These are phyloP conservation scores for Automeris io DNA, from an alignment of 2,888 invertebrate species.

Conservation along the genomic window DNA sequence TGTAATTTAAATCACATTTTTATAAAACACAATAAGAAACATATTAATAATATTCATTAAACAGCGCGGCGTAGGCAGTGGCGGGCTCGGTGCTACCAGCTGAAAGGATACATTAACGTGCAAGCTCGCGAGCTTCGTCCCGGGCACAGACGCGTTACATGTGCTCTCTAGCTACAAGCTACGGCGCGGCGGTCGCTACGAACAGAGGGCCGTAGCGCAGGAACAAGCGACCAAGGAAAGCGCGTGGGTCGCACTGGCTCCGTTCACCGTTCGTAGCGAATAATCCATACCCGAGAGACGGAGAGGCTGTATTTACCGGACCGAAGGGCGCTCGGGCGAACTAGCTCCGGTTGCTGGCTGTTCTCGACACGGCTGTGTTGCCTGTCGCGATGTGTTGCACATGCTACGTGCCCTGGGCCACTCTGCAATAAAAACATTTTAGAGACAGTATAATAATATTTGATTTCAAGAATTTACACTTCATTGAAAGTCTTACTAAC, in stretches of 20 bases:
- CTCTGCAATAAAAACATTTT: no score
- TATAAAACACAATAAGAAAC: conserved; percentile 46
- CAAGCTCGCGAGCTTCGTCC: conserved; percentile 27
- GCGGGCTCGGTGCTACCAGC: conserved; percentile 30
- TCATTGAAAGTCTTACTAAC: no score
- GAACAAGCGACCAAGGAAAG: conserved; percentile 49
- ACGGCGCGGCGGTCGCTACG: conserved; percentile 33
- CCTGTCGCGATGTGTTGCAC: conserved; percentile 29
- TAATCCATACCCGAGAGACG: conserved; percentile 71
- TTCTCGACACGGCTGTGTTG: conserved; percentile 42
- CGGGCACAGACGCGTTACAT: conserved; percentile 34
- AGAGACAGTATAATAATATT: no score
- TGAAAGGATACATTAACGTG: conserved; percentile 33
- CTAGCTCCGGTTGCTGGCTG: conserved; percentile 47
- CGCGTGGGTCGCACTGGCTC: conserved; percentile 66
- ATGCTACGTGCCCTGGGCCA: conserved; percentile 31
- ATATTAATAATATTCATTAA: conserved; percentile 55
- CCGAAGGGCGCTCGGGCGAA: conserved; percentile 63
- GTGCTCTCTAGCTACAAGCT: conserved; percentile 15
- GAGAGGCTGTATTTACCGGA: conserved; percentile 72
- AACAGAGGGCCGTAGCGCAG: conserved; percentile 24
- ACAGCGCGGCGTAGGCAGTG: conserved; percentile 38
- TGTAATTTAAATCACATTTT: conserved; percentile 48
- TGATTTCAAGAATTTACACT: no score
- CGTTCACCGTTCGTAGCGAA: conserved; percentile 56